A percentile compares a stretch with the other conserved stretches of the same genome.
Conservation (phyloP, 2,888 invertebrate genomes). For the Scaptodrosophila latifasciaeformis region DNA sequence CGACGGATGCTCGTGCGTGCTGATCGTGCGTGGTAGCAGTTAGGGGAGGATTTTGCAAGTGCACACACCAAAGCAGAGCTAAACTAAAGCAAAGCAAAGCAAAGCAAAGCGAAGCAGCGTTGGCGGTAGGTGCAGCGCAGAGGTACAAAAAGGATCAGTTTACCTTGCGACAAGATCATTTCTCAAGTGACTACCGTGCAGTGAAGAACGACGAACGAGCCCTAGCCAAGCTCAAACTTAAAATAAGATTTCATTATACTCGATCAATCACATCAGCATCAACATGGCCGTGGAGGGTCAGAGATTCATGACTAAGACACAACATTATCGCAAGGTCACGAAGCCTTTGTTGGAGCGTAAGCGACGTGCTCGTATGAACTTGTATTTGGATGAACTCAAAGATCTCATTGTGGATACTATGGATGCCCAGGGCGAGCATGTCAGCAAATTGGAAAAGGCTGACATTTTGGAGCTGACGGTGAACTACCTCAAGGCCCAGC, state of each 20-base stretch:
- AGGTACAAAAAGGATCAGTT: conserved; percentile 73
- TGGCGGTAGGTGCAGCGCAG: conserved; percentile 21
- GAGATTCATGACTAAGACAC: conserved; percentile 85
- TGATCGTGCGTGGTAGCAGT: conserved; percentile 57
- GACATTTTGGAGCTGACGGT: conserved; percentile 93
- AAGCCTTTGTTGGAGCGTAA: conserved; percentile 94
- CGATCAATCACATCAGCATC: neutral
- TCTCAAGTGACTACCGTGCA: conserved; percentile 72
- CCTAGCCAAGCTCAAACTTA: conserved; percentile 17
- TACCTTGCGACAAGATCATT: conserved; percentile 73
- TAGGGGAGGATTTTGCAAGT: conserved; percentile 68
- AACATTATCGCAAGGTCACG: conserved; percentile 95
- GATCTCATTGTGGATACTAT: conserved; percentile 85
- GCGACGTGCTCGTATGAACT: conserved; percentile 91
- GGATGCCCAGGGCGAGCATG: conserved; percentile 90
- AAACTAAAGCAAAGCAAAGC: too few species aligned
- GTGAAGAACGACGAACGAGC: conserved; percentile 49
- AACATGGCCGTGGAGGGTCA: conserved; percentile 73
- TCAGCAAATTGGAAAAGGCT: conserved; percentile 91
- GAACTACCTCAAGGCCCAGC: conserved; percentile 86
- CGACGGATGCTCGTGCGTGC: conserved; percentile 49
- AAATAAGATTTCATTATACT: too few species aligned
- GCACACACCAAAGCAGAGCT: conserved; percentile 33
- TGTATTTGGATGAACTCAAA: conserved; percentile 91
- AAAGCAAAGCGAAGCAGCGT: conserved; percentile 14